A percentile compares a stretch with the other conserved stretches of the same genome.
These are phyloP conservation scores for Frankliniella intonsa DNA, from an alignment of 2,888 invertebrate genomes.

Conservation along the genomic window DNA sequence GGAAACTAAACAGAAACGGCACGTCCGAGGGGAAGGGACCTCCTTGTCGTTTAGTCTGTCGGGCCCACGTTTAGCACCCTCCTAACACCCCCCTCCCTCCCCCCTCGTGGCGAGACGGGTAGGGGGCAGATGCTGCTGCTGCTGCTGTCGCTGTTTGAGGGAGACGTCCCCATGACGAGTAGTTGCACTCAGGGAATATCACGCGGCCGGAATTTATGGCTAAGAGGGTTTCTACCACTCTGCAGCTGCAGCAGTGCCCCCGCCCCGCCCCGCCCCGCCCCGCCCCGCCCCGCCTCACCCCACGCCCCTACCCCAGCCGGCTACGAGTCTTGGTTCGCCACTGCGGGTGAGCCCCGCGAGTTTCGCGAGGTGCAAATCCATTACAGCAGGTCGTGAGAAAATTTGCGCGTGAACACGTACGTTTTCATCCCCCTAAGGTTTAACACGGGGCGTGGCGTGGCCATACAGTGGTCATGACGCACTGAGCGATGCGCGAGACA, in stretches of 20 bases:
- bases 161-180: not conserved
- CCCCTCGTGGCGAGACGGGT: not conserved
- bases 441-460: too few relatives aligned
- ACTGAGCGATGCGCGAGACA: too few relatives aligned
- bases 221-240: not conserved
- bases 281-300: not conserved
- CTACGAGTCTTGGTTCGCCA: not conserved
- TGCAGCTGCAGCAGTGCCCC: not conserved
- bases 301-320: too few relatives aligned
- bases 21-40: not conserved
- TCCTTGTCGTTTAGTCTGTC: not conserved
- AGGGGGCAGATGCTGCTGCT: not conserved
- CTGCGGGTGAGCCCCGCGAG: not conserved
- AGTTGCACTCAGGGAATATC: slow-evolving; percentile 2
- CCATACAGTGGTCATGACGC: too few relatives aligned
- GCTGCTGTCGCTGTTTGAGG: not conserved
- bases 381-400: too few relatives aligned
- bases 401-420: too few relatives aligned
- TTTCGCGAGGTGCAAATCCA: too few relatives aligned
- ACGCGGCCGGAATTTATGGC: not conserved
- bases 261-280: not conserved
- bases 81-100: not conserved
- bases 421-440: too few relatives aligned
- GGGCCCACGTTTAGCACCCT: too few relatives aligned
- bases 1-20: slow-evolving; percentile 14